These are phyloP conservation scores for Watsonalla binaria DNA, from an alignment of 2,888 invertebrate species.

Conservation along the genomic window DNA sequence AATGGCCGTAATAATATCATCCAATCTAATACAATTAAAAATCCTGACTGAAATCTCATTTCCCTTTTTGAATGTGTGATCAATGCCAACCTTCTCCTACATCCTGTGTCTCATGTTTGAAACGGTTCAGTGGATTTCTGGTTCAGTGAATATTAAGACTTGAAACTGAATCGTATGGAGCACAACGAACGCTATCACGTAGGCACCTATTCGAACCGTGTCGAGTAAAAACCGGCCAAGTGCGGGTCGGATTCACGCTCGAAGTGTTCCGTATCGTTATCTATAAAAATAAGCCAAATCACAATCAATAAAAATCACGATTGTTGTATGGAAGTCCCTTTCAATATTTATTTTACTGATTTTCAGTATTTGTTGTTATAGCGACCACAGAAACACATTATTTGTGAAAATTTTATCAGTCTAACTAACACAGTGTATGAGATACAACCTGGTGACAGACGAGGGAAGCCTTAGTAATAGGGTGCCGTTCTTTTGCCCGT, in stretches of 20 bases:
- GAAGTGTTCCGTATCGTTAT: too few relatives aligned
- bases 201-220: background rate
- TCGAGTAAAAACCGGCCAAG: too few relatives aligned
- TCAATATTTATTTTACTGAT: background rate
- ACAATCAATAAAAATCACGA: too few relatives aligned
- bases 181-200: background rate
- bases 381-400: background rate
- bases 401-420: background rate
- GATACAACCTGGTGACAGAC: too few relatives aligned
- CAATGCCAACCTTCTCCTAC: background rate
- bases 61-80: background rate
- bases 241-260: too few relatives aligned
- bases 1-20: too few relatives aligned
- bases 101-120: background rate
- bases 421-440: too few relatives aligned
- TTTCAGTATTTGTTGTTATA: background rate
- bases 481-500: too few relatives aligned
- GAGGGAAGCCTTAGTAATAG: too few relatives aligned
- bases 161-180: background rate
- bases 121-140: background rate
- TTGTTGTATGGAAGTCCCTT: background rate
- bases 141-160: background rate
- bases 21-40: too few relatives aligned
- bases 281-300: too few relatives aligned
- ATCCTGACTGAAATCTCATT: background rate